Percentiles rank a stretch among this genome's conserved stretches.
Evolutionary conservation across 2,113 vertebrate species (phyloP).

Genomic region (Oxyruncus cristatus): DNA sequence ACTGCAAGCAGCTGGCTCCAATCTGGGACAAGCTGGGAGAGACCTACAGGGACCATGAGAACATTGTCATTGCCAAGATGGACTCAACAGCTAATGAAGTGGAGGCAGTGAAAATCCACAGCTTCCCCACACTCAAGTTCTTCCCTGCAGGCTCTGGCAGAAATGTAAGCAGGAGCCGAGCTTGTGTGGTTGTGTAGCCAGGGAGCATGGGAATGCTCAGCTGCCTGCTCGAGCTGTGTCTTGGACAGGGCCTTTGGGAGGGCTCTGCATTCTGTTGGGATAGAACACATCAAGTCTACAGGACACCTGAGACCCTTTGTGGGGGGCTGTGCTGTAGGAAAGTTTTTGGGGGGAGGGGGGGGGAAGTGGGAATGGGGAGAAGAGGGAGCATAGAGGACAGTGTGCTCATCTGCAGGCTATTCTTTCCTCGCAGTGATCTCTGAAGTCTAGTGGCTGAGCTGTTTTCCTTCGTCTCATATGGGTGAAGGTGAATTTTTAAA

Average conservation of each 20-base stretch:
- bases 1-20: slow-evolving; percentile 96
- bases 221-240: not conserved
- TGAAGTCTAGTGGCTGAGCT: slow-evolving; percentile 66
- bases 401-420: slow-evolving; percentile 62
- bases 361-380: not conserved
- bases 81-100: slow-evolving; percentile 96
- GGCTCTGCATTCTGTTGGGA: not conserved
- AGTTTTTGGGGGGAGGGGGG: not conserved
- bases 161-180: slow-evolving; percentile 72
- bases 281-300: not conserved
- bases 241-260: not conserved
- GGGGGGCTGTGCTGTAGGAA: not conserved
- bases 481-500: slow-evolving; percentile 68
- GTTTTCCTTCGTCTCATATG: slow-evolving; percentile 61
- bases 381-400: slow-evolving; percentile 8
- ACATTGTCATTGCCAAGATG: slow-evolving; percentile 92
- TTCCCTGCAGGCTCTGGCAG: slow-evolving; percentile 87
- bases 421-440: slow-evolving; percentile 62
- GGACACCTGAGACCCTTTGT: not conserved
- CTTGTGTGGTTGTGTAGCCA: accelerated
- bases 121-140: slow-evolving; percentile 96
- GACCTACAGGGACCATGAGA: slow-evolving; percentile 82
- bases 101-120: slow-evolving; percentile 93
- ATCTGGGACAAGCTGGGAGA: slow-evolving; percentile 98
- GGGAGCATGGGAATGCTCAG: not conserved